Evolutionary conservation across 2,113 vertebrate genomes (phyloP), one percentile per base, ranked within the genome.

Genomic region (Gnathonemus longibarbis): DNA sequence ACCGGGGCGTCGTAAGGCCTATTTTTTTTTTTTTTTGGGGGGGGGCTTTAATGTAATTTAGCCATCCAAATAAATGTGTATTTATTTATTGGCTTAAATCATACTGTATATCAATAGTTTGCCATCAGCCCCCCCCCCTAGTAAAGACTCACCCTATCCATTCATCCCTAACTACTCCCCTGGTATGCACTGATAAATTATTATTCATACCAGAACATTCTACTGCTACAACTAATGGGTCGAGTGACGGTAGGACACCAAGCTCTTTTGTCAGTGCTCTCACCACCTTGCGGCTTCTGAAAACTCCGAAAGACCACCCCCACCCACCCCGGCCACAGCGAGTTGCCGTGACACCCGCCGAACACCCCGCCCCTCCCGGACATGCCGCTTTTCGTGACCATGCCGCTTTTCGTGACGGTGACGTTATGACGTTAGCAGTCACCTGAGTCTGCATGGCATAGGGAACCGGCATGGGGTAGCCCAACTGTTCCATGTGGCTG

Each of bases 361-460:
- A 84, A 48, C 15, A 13, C 52, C 17, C 52, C 53, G 0, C 19
- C 53, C 53, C 53, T 19, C 10, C 80, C 10, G 19, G 8, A 45
- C 19, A 3, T 84, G 7, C 21, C 10, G 39, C 45, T 84, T 48
- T 48, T 39, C 19, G 83, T 19, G 9, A 3, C 42, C 19, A 3
- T 84, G 7, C 21, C 10, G 39, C 45, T 84, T 48, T 48, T 39
- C 19, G 83, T 19, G 9, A 3, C 42, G 3, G 11, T 19, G 53
- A 31, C 49, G 21, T 39, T 13, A 5, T 21, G 56, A 31, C 49
- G 39, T 39, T 13, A 5, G 35, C 27, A 42, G 93, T 93, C 93
- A 99, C 97, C 97, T 97, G 98, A 91, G 96, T 93, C 0, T 96
- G 97, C 89, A 98, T 94, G 49, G 97, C 91, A n/a, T 97, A 99